Evolutionary conservation across 2,113 vertebrate species (phyloP), one percentile per base, ranked within the genome.

Genomic region (Oenanthe melanoleuca): DNA sequence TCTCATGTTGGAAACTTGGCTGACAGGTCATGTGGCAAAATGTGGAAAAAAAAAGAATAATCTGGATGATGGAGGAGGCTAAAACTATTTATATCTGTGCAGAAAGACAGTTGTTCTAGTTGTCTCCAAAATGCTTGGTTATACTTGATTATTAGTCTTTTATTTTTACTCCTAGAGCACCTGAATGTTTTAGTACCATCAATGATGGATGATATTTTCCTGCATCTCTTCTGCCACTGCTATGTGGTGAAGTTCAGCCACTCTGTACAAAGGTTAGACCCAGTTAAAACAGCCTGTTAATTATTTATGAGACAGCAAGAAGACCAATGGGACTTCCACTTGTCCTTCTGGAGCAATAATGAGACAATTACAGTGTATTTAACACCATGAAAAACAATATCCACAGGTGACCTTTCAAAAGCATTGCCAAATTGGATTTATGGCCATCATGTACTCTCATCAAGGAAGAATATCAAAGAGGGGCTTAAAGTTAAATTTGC

Each of bases 251-350:
- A 88, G 88, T 88, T 95, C 92, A 93, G 52, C 66, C 81, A 81
- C 78, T 91, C 81, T 95, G 84, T 91, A 89, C 95, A 97, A 95
- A 96, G 96, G 96, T 97, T 96, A 95, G 69, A 73, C 63, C 82
- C 95, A 96, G 86, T 96, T 94, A 97, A 96, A 96, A 95, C 94
- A 93, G 80, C 5, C 84, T 86, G 89, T 93, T 97, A 97, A 97
- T 95, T 97, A 97, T 97, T 97, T 97, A 97, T 95, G 96, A 96
- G 97, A 97, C 96, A 97, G 91, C 92, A 95, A 96, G 94, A 96
- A 96, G 94, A 96, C 92, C 96, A 96, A 92, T 83, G 96, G 95
- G 95, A 96, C 78, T 95, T 96, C 94, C 75, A 92, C 78, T 97
- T 95, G 93, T 92, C 94, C 95, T 95, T 92, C 88, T 92, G 75